phyloP scores from a whole-genome alignment of 1,140 invertebrate species.

The Drosophila cardini region DNA sequence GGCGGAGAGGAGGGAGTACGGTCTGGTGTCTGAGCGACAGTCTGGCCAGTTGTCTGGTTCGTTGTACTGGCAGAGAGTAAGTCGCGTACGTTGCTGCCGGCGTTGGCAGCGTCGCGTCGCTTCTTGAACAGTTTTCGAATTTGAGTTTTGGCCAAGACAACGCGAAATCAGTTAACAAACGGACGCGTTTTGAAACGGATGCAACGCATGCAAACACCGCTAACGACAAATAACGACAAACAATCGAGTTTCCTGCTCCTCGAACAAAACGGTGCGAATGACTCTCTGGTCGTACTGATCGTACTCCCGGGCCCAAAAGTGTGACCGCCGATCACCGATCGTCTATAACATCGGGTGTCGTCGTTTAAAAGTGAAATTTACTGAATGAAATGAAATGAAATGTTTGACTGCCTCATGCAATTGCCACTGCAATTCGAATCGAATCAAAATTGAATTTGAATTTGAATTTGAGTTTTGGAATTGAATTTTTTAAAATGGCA shows the following conservation, averaged over 20 bases:
- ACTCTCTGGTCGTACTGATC: slow-evolving; percentile 29
- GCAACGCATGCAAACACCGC: slow-evolving; percentile 30
- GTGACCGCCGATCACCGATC: slow-evolving; percentile 40
- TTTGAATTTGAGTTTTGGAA: not conserved
- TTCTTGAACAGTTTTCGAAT: slow-evolving; percentile 75
- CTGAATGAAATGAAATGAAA: slow-evolving; percentile 79
- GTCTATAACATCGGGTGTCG: slow-evolving; percentile 28
- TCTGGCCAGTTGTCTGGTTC: slow-evolving; percentile 64
- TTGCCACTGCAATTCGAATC: slow-evolving; percentile 27
- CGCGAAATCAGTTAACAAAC: slow-evolving; percentile 84
- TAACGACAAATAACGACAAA: not conserved
- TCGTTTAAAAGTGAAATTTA: slow-evolving; percentile 82
- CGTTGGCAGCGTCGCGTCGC: slow-evolving; percentile 37
- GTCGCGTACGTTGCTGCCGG: slow-evolving; percentile 22
- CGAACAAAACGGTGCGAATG: slow-evolving; percentile 52
- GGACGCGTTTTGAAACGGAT: slow-evolving; percentile 83
- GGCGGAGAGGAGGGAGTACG: too few species aligned
- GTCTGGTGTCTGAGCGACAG: slow-evolving; percentile 27
- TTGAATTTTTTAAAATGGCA: not conserved
- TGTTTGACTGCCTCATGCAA: slow-evolving; percentile 54
- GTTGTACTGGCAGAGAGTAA: slow-evolving; percentile 60
- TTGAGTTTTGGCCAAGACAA: slow-evolving; percentile 75
- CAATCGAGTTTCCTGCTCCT: slow-evolving; percentile 45
- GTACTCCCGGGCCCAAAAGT: slow-evolving; percentile 40
- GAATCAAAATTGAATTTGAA: slow-evolving; percentile 19